Percentiles rank a stretch among this genome's conserved stretches.
phyloP scores from a whole-genome alignment of 2,888 invertebrate species.

The Tuta absoluta region DNA sequence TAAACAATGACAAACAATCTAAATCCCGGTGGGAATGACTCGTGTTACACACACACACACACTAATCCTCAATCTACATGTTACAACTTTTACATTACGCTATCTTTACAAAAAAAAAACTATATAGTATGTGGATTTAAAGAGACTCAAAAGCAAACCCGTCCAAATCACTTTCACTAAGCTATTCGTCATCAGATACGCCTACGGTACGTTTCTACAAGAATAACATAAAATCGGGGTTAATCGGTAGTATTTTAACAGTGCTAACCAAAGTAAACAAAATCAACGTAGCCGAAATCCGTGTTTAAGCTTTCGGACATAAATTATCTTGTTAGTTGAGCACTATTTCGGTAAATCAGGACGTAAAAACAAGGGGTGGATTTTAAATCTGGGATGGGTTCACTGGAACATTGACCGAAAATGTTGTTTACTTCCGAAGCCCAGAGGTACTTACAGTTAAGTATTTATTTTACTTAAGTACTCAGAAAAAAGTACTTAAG shows the following conservation, averaged over 20 bases:
- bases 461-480: too few relatives aligned
- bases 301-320: neutral
- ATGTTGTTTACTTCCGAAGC: constrained; percentile 9
- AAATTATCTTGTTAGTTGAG: neutral
- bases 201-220: too few relatives aligned
- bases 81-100: too few relatives aligned
- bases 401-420: constrained; percentile 12
- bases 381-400: neutral
- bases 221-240: constrained; percentile 34
- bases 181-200: constrained; percentile 14
- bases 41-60: too few relatives aligned
- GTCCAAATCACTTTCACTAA: neutral
- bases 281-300: neutral
- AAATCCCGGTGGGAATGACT: too few relatives aligned
- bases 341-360: neutral
- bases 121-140: too few relatives aligned
- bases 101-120: too few relatives aligned
- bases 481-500: too few relatives aligned
- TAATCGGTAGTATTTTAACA: constrained; percentile 40
- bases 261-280: constrained; percentile 19
- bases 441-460: neutral
- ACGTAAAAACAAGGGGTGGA: constrained; percentile 4
- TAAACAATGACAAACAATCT: neutral
- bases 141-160: too few relatives aligned
- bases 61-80: too few relatives aligned